A percentile compares a stretch with the other conserved stretches of the same genome.
Evolutionary conservation across 1,140 invertebrate genomes (phyloP).

Genomic region (Copidosoma floridanum): DNA sequence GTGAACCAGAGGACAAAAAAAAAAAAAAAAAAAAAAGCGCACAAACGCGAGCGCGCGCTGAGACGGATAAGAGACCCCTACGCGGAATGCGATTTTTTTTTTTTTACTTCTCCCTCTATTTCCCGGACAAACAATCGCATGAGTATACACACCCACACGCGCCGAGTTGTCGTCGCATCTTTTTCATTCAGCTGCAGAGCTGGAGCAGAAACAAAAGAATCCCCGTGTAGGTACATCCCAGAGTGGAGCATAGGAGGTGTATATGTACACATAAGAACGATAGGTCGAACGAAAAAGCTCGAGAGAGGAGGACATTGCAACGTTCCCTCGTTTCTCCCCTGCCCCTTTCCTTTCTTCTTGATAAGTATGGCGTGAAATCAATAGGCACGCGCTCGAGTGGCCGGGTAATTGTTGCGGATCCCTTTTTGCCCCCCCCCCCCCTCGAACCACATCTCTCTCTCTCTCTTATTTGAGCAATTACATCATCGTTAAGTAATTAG

Average conservation of each 20-base stretch:
- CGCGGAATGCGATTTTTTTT: too few relatives aligned
- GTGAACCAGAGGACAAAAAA: too few relatives aligned
- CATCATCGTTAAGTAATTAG: conserved; percentile 16
- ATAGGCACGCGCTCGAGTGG: neutral
- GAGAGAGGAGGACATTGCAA: too few relatives aligned
- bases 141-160: too few relatives aligned
- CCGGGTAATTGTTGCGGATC: neutral
- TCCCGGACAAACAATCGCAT: neutral
- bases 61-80: too few relatives aligned
- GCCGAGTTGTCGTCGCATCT: conserved; percentile 3
- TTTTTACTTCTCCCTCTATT: neutral
- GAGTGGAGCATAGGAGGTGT: too few relatives aligned
- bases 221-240: too few relatives aligned
- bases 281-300: too few relatives aligned
- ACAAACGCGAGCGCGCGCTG: neutral
- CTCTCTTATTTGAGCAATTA: neutral
- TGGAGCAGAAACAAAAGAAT: neutral
- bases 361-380: too few relatives aligned
- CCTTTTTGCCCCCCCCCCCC: neutral
- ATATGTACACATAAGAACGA: too few relatives aligned
- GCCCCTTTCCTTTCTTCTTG: too few relatives aligned
- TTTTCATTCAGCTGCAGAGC: neutral
- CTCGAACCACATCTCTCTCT: neutral
- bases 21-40: neutral
- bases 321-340: too few relatives aligned